These are phyloP conservation scores for Ispidina lecontei DNA, from an alignment of 2,797 vertebrate species.

Conservation along the genomic window DNA sequence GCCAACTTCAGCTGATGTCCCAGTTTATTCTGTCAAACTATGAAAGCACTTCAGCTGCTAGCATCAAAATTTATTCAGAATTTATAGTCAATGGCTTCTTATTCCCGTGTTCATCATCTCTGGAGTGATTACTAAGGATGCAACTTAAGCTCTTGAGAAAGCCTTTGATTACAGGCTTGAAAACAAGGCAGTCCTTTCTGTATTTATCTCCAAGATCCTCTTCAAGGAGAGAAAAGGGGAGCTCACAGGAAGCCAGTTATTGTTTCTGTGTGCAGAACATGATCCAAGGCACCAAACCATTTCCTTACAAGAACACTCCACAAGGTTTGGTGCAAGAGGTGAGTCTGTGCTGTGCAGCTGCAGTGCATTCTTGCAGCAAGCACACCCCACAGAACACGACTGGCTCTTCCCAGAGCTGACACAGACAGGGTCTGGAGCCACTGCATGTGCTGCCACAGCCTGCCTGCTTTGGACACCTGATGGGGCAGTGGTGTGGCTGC, in stretches of 20 bases:
- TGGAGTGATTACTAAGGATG: neutral
- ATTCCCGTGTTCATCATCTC: neutral
- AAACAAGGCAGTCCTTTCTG: neutral
- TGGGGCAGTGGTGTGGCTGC: neutral
- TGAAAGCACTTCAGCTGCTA: neutral
- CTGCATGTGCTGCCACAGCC: neutral
- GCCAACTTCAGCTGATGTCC: neutral
- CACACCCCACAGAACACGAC: neutral
- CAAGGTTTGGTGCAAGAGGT: neutral
- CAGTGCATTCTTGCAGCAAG: neutral
- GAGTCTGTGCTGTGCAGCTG: neutral
- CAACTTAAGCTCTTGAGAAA: neutral
- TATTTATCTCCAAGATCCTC: neutral
- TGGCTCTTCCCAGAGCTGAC: neutral
- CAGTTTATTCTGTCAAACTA: neutral
- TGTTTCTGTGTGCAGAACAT: neutral
- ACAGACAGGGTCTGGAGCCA: neutral
- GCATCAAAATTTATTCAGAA: neutral
- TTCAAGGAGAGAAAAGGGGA: neutral
- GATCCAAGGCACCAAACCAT: neutral
- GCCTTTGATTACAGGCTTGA: neutral
- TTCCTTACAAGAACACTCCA: accelerated
- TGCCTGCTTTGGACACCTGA: neutral
- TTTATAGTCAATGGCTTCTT: neutral
- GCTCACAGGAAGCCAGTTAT: neutral